These are phyloP conservation scores for Periplaneta americana DNA, from an alignment of 1,140 invertebrate species.

Conservation along the genomic window DNA sequence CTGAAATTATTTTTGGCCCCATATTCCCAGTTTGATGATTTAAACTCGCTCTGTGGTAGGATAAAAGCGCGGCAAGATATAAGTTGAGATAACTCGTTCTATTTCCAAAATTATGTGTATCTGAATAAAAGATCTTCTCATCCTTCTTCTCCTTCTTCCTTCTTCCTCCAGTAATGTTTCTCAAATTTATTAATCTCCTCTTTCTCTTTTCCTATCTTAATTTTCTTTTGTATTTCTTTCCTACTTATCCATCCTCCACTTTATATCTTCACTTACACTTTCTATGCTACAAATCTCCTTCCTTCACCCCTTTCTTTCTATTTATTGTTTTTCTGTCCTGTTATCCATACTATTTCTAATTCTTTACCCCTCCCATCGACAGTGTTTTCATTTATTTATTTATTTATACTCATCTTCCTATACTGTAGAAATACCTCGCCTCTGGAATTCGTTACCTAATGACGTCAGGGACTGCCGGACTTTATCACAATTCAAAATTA, in stretches of 20 bases:
- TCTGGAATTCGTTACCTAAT: too few species aligned
- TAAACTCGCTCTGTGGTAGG: not conserved
- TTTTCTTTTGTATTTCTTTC: not conserved
- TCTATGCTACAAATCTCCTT: too few species aligned
- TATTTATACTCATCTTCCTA: too few species aligned
- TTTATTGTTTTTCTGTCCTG: constrained; percentile 3
- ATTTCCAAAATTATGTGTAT: too few species aligned
- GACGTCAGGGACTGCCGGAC: too few species aligned
- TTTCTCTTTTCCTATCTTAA: not conserved
- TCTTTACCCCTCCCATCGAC: too few species aligned
- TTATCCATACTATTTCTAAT: too few species aligned
- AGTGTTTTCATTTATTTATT: too few species aligned
- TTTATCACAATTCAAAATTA: too few species aligned
- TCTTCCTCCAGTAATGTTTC: not conserved
- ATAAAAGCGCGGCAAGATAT: not conserved
- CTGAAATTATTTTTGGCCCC: not conserved
- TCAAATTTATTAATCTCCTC: not conserved
- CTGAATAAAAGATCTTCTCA: too few species aligned
- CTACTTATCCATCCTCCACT: not conserved
- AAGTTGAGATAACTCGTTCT: too few species aligned
- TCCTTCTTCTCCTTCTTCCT: not conserved
- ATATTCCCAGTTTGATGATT: not conserved
- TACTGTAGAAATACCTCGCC: too few species aligned
- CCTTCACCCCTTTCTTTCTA: not conserved
- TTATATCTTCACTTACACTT: constrained; percentile 1